Percentiles rank a stretch among this genome's conserved stretches.
Conservation (phyloP, 2,888 invertebrate genomes). For the Drosophila atroscutellata region DNA sequence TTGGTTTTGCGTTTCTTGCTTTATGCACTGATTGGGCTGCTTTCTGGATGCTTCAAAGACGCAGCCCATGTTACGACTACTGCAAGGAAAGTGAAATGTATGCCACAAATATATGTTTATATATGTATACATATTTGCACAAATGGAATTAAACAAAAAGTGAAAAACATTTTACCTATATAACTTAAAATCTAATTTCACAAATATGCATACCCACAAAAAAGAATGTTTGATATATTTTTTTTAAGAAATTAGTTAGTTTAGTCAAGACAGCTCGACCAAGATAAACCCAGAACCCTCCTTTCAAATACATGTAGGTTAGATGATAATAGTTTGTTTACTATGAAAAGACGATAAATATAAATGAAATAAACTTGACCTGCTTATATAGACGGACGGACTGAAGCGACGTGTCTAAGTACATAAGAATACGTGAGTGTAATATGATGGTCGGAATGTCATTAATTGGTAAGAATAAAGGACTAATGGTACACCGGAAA, state of each 20-base stretch:
- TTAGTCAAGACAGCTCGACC: background rate
- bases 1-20: conserved; percentile 50
- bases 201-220: background rate
- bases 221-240: background rate
- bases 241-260: background rate
- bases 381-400: background rate
- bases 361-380: background rate
- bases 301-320: background rate
- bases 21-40: conserved; percentile 49
- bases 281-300: background rate
- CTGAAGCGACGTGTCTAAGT: background rate
- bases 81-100: conserved; percentile 86
- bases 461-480: background rate
- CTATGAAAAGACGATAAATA: background rate
- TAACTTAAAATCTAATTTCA: background rate
- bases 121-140: background rate
- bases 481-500: background rate
- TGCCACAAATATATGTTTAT: background rate
- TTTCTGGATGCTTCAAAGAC: conserved; percentile 88
- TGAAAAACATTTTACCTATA: background rate
- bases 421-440: background rate
- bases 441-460: background rate
- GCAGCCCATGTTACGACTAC: conserved; percentile 97
- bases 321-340: background rate
- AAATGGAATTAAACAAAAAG: background rate